Percentiles rank a stretch among this genome's conserved stretches.
Conservation (phyloP, 2,888 invertebrate genomes). For the Stictocephala bisonia region DNA sequence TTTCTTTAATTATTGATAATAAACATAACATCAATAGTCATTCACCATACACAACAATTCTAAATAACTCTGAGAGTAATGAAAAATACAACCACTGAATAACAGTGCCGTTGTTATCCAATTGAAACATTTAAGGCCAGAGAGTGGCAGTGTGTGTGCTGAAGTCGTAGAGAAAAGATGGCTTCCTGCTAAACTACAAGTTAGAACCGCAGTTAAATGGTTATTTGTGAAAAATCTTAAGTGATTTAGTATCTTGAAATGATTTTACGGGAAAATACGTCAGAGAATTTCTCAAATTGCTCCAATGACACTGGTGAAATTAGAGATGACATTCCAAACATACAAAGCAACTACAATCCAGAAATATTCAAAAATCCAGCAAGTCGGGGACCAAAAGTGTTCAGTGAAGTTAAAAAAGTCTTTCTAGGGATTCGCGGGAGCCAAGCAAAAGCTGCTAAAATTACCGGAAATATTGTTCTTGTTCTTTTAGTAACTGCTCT, state of each 20-base stretch:
- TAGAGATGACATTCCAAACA: conserved; percentile 3
- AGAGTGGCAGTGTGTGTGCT: background rate
- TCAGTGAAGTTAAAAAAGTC: background rate
- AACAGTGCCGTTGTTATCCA: conserved; percentile 31
- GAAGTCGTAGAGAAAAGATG: too few relatives aligned
- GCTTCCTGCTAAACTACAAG: too few relatives aligned
- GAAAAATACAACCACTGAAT: too few relatives aligned
- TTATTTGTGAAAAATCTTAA: background rate
- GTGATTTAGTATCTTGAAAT: too few relatives aligned
- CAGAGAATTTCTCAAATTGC: too few relatives aligned
- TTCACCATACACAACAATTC: too few relatives aligned
- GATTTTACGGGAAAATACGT: background rate
- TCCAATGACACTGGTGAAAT: background rate
- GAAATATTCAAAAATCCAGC: background rate
- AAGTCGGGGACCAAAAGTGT: background rate
- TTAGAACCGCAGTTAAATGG: background rate
- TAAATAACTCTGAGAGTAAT: too few relatives aligned
- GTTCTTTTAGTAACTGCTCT: background rate
- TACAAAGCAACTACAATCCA: background rate
- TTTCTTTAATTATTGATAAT: too few relatives aligned
- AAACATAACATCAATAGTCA: too few relatives aligned
- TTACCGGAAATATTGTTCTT: background rate
- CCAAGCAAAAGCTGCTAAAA: background rate
- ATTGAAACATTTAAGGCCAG: conserved; percentile 18
- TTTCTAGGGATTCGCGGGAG: background rate